Base-by-base conservation (phyloP, 2,888 invertebrate genomes). In the Atethmia centrago region DNA sequence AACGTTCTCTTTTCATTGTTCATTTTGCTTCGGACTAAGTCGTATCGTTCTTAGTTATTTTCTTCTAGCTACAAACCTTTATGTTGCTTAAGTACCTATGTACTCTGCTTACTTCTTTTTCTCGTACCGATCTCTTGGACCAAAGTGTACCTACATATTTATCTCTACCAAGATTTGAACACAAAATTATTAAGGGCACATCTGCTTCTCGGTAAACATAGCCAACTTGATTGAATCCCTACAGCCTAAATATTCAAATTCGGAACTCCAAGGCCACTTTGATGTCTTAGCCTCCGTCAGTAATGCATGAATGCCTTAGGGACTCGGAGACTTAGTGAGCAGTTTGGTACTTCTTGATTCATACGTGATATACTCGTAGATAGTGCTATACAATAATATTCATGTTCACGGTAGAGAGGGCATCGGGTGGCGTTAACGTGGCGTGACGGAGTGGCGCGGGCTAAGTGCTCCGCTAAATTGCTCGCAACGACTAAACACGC, bases 401-500 rank as follows among this genome's bases (percentile, higher is more conserved):
- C 88, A 85, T 83, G 87, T 88, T 88, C 82, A 88, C 85, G 88
- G 79, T 81, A 83, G 83, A 85, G 87, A 82, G 85, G 83, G 85
- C 87, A 87, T 86, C 85, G 87, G 89, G 85, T 87, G 89, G 85
- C 84, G 90, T 82, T 91, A 94, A 93, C 90, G 91, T 85, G 88
- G 85, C 93, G 90, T 93, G 92, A 91, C 92, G 90, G 88, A 91
- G 91, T 90, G 87, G 87, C 86, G 71, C 85, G 85, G 88, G 88
- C 90, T 93, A 92, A 94, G 93, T 93, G 93, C 92, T 92, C 81
- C 85, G 89, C 88, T 92, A 92, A 94, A 94, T 93, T 93, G 91
- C 89, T 91, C 90, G 88, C 89, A 87, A 88, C 90, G 88, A 88
- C 91, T 89, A 88, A 90, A 88, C 86, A 85, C 79, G 85, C 82